Conservation (phyloP, 2,113 vertebrate genomes). For the Rallus limicola region DNA sequence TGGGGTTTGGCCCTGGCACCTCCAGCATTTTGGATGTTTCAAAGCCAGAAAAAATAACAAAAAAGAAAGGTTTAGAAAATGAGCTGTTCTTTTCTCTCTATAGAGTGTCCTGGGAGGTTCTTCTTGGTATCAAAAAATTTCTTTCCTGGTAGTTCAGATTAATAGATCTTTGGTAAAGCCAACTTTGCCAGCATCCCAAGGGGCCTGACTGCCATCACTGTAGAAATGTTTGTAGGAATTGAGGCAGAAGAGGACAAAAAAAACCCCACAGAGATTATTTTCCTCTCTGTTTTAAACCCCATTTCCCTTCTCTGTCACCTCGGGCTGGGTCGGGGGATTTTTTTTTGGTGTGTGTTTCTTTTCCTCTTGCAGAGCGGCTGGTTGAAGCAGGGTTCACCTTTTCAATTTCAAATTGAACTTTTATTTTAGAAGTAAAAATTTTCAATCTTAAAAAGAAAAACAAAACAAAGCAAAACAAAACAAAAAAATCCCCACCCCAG, state of each 20-base stretch:
- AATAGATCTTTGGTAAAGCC: background rate
- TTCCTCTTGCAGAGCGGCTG: background rate
- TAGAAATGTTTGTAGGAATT: background rate
- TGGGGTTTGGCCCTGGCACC: background rate
- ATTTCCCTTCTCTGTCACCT: background rate
- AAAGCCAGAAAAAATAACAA: background rate
- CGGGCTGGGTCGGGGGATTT: too few species aligned
- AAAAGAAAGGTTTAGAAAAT: background rate
- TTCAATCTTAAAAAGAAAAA: background rate
- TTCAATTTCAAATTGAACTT: background rate
- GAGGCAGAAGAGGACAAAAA: background rate
- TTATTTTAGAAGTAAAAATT: background rate
- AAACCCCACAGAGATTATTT: background rate
- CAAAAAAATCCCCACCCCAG: too few species aligned
- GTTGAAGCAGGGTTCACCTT: background rate
- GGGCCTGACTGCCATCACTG: background rate
- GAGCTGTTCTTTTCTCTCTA: background rate
- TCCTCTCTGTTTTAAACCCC: background rate
- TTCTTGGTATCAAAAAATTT: background rate
- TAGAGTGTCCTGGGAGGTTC: background rate
- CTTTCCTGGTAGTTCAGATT: background rate
- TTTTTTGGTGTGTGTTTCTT: background rate
- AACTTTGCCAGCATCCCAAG: background rate
- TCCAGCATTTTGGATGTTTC: fast-evolving
- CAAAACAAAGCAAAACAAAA: too few species aligned